phyloP scores from a whole-genome alignment of 1,140 invertebrate species.

The Orchestia grillus region DNA sequence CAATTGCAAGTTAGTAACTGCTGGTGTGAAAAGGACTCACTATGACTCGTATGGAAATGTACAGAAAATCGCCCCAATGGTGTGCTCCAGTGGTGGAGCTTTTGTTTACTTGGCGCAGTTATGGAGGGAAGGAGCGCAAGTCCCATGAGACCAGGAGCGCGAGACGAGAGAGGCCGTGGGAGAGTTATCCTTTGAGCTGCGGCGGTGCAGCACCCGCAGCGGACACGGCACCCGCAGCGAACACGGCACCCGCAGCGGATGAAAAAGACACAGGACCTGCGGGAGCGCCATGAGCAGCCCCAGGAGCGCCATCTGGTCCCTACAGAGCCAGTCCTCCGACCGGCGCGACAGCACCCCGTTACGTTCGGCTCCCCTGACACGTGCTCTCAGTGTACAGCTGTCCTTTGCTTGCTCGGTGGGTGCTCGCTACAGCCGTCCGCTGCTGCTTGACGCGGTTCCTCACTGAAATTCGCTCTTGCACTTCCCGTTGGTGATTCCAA shows the following conservation, averaged over 20 bases:
- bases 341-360: constrained; percentile 11
- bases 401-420: neutral
- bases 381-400: constrained; percentile 2
- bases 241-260: neutral
- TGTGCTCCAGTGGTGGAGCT: no score
- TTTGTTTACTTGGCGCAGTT: no score
- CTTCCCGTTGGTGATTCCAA: neutral
- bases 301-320: constrained; percentile 6
- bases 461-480: neutral
- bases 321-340: neutral
- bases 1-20: neutral
- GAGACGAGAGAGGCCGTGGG: neutral
- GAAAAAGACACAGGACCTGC: no score
- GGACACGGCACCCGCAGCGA: neutral
- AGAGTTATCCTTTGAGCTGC: neutral
- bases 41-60: no score
- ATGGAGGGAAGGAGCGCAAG: neutral
- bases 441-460: neutral
- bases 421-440: neutral
- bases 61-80: no score
- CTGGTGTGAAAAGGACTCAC: no score
- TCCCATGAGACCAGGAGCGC: neutral
- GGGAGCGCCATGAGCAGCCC: neutral
- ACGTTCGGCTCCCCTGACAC: neutral
- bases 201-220: neutral